Evolutionary conservation across 2,113 vertebrate species (phyloP), one percentile per base, ranked within the genome.

Genomic region (Rynchops niger): DNA sequence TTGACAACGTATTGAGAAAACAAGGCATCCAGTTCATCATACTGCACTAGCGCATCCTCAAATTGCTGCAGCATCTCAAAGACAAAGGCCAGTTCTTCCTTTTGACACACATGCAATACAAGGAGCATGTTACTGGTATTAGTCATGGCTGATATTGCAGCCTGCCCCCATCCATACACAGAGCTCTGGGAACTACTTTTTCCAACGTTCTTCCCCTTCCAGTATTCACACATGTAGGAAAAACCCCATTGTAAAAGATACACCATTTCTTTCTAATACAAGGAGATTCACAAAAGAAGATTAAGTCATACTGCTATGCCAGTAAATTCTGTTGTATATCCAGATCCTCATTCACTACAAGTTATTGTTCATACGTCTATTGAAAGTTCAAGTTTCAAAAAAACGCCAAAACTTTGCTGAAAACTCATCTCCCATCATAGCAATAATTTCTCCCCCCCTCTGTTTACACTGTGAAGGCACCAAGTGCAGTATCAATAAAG

Each of bases 61-160:
- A 99, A 99, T 97, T 99, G 99, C 98, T 99, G 99, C 94, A 99
- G 98, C 99, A 99, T 99, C 98, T 99, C 99, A 93, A 99, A 99
- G 45, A 99, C 99, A 61, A 99, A 99, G 79, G 99, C 99, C 86
- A 99, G 97, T 73, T 99, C 99, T 96, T 99, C 99, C 99, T 99
- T 97, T 93, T 67, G 93, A 85, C 63, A 97, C 69, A 83, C 8
- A 91, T 50, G 42, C 50, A 95, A 70, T 7, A 58, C 19, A 90
- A 87, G 14, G 18, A 85, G 38, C 67, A 45, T 7, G 29, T 96
- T 92, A 97, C 0, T 67, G 38, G 14, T 14, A 49, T 8, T 49
- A 65, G 8, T 66, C 9, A 50, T 9, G 15, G 26, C 83, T 70
- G 50, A 9, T 59, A 36, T 47, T 43, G 70, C 7, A 45, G 19